phyloP scores from a whole-genome alignment of 1,140 invertebrate species.

The Drosophila leontia region DNA sequence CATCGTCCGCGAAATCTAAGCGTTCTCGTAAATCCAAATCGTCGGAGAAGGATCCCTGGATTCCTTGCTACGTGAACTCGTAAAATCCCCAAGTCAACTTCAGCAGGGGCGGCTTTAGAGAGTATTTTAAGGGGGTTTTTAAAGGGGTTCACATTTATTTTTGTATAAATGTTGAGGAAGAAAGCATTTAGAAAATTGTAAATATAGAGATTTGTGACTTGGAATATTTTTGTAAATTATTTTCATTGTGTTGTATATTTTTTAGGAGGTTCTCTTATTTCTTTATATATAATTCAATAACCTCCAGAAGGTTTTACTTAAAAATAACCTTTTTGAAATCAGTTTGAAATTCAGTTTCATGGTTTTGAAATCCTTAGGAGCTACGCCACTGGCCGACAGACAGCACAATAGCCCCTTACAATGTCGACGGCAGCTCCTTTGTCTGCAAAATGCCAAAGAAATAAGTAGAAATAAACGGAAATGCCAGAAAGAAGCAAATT shows the following conservation, averaged over 20 bases:
- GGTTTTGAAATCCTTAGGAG: neutral
- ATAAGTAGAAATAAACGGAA: slow-evolving; percentile 67
- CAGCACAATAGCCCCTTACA: slow-evolving; percentile 61
- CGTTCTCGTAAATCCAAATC: slow-evolving; percentile 74
- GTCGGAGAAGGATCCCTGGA: slow-evolving; percentile 17
- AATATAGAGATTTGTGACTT: neutral
- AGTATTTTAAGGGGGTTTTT: neutral
- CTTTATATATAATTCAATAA: too few relatives aligned
- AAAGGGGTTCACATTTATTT: too few relatives aligned
- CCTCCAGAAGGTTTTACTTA: neutral
- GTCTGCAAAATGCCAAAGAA: slow-evolving; percentile 54
- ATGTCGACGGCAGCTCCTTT: slow-evolving; percentile 59
- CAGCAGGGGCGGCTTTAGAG: slow-evolving; percentile 4
- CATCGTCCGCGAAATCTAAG: slow-evolving; percentile 69
- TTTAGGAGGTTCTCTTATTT: too few relatives aligned
- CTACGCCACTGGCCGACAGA: slow-evolving; percentile 1
- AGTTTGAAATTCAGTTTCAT: neutral
- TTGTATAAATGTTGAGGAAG: neutral
- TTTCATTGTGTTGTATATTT: too few relatives aligned
- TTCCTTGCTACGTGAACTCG: slow-evolving; percentile 66
- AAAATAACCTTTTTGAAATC: too few relatives aligned
- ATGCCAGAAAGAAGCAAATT: slow-evolving; percentile 60
- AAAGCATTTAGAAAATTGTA: neutral
- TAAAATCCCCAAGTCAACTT: slow-evolving; percentile 56
- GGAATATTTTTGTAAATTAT: neutral